Evolutionary conservation across 2,888 invertebrate genomes (phyloP).

Genomic region (Temnothorax unifasciatus): DNA sequence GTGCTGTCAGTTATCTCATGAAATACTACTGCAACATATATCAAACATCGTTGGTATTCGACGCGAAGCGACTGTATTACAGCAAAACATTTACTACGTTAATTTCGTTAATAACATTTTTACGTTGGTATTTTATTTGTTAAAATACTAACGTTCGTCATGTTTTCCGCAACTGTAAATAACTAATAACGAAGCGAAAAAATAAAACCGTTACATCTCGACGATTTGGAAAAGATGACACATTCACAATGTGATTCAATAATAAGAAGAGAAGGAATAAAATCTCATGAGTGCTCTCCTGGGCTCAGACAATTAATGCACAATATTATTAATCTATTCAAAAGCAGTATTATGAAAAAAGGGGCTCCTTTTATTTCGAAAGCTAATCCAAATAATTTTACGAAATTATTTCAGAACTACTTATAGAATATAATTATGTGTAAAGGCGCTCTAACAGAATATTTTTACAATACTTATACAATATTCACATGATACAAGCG

Average conservation of each 20-base stretch:
- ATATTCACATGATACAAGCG: background rate
- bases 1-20: conserved; percentile 21
- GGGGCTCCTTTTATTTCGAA: background rate
- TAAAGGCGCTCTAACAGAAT: background rate
- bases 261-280: background rate
- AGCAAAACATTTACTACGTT: background rate
- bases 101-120: background rate
- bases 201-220: background rate
- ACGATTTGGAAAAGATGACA: background rate
- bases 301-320: background rate
- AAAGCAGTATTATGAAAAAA: background rate
- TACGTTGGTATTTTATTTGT: background rate
- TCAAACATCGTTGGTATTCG: too few relatives aligned
- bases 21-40: conserved; percentile 19
- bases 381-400: background rate
- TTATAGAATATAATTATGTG: background rate
- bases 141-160: background rate
- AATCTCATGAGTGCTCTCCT: background rate
- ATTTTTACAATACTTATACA: background rate
- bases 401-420: background rate
- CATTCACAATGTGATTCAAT: background rate
- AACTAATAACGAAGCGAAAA: background rate
- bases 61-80: too few relatives aligned
- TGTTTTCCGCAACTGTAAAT: background rate
- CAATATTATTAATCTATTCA: background rate